A percentile compares a stretch with the other conserved stretches of the same genome.
phyloP scores from a whole-genome alignment of 2,888 invertebrate species.

The Melangyna quadrimaculata region DNA sequence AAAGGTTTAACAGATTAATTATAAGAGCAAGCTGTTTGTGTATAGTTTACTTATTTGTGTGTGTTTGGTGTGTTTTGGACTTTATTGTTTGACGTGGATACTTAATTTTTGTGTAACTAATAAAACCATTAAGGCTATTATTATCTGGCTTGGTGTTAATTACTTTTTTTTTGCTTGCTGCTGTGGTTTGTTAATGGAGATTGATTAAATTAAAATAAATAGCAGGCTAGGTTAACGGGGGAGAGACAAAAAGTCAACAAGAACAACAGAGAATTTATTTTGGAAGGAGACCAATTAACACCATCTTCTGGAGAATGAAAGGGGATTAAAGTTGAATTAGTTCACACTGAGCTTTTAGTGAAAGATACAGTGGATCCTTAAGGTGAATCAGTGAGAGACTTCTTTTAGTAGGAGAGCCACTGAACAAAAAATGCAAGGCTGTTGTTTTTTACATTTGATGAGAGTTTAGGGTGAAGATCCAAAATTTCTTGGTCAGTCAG shows the following conservation, averaged over 20 bases:
- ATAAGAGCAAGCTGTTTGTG: not conserved
- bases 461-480: no score
- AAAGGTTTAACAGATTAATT: not conserved
- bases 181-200: constrained; percentile 9
- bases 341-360: not conserved
- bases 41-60: not conserved
- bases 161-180: not conserved
- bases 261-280: not conserved
- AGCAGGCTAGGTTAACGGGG: not conserved
- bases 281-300: not conserved
- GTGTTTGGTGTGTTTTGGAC: not conserved
- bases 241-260: not conserved
- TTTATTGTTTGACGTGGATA: constrained; percentile 5
- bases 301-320: not conserved
- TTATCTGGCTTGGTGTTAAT: constrained; percentile 10
- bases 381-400: no score
- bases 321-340: not conserved
- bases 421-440: no score
- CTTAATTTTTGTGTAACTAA: constrained; percentile 11
- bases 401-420: no score
- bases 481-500: no score
- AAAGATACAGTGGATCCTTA: no score
- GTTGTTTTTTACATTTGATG: no score
- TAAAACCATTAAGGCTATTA: constrained; percentile 37
- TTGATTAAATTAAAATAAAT: constrained; percentile 19